phyloP scores from a whole-genome alignment of 64 coral and sea anemone genomes.

The Porites australiensis region DNA sequence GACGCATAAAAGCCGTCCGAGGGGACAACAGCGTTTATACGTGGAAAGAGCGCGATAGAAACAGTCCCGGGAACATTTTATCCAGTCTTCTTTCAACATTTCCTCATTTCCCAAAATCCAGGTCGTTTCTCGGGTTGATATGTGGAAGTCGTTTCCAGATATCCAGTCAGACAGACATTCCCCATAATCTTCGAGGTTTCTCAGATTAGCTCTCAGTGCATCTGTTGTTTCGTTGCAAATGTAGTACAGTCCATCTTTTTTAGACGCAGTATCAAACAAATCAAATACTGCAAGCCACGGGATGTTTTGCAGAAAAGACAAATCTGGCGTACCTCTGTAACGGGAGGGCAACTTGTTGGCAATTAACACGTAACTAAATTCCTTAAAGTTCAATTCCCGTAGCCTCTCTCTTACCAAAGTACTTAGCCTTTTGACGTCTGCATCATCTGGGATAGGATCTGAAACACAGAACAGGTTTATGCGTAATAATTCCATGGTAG shows the following conservation, averaged over 20 bases:
- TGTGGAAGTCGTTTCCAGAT: neutral
- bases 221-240: constrained; percentile 66
- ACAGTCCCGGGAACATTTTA: constrained; percentile 41
- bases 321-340: constrained; percentile 35
- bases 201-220: constrained; percentile 38
- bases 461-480: neutral
- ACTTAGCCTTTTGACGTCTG: constrained; percentile 29
- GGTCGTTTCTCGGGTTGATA: constrained; percentile 56
- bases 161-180: constrained; percentile 18
- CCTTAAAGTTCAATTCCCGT: constrained; percentile 50
- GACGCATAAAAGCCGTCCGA: constrained; percentile 31
- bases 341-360: constrained; percentile 50
- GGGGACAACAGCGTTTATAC: constrained; percentile 34
- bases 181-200: constrained; percentile 53
- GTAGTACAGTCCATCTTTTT: constrained; percentile 43
- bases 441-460: constrained; percentile 27
- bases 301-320: constrained; percentile 69
- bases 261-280: constrained; percentile 56
- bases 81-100: constrained; percentile 63
- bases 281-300: constrained; percentile 72
- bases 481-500: neutral
- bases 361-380: constrained; percentile 45
- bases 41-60: constrained; percentile 53
- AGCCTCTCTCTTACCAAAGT: constrained; percentile 31
- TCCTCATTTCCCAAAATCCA: constrained; percentile 57